Percentiles rank a stretch among this genome's conserved stretches.
These are phyloP conservation scores for Drosophila nebulosa DNA, from an alignment of 1,140 invertebrate species.

Conservation along the genomic window DNA sequence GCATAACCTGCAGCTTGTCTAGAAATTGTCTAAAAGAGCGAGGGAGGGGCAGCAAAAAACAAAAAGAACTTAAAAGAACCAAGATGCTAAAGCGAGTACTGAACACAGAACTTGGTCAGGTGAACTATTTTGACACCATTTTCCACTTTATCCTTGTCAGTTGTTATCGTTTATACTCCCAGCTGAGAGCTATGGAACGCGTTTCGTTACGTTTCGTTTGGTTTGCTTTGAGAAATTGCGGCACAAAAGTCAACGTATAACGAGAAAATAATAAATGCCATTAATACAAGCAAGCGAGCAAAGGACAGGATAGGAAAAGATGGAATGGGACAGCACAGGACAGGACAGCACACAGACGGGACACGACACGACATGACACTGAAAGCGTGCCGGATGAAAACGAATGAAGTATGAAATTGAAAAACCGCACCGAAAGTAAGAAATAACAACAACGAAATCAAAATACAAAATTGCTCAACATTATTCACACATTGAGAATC, in stretches of 20 bases:
- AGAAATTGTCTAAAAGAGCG: conserved; percentile 29
- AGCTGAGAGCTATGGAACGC: conserved; percentile 21
- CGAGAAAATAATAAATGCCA: conserved; percentile 79
- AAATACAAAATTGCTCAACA: background rate
- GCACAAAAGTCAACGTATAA: conserved; percentile 78
- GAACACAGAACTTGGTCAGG: conserved; percentile 1
- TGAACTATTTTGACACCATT: conserved; percentile 9
- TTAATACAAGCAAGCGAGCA: conserved; percentile 54
- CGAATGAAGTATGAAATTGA: conserved; percentile 79
- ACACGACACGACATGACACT: background rate
- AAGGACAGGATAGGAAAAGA: conserved; percentile 13
- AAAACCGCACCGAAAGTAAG: conserved; percentile 40
- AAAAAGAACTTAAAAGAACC: conserved; percentile 8
- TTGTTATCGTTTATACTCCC: conserved; percentile 67
- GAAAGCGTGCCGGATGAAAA: conserved; percentile 52
- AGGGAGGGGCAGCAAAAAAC: background rate
- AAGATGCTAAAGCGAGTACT: background rate
- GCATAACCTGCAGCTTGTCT: conserved; percentile 40
- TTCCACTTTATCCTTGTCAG: conserved; percentile 7
- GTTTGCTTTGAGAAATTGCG: conserved; percentile 65
- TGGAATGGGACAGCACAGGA: background rate
- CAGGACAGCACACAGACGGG: conserved; percentile 11
- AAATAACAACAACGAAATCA: background rate
- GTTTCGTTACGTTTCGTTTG: conserved; percentile 16
- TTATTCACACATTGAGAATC: background rate